A percentile compares a stretch with the other conserved stretches of the same genome.
These are phyloP conservation scores for Ibycter americanus DNA, from an alignment of 2,797 vertebrate species.

Conservation along the genomic window DNA sequence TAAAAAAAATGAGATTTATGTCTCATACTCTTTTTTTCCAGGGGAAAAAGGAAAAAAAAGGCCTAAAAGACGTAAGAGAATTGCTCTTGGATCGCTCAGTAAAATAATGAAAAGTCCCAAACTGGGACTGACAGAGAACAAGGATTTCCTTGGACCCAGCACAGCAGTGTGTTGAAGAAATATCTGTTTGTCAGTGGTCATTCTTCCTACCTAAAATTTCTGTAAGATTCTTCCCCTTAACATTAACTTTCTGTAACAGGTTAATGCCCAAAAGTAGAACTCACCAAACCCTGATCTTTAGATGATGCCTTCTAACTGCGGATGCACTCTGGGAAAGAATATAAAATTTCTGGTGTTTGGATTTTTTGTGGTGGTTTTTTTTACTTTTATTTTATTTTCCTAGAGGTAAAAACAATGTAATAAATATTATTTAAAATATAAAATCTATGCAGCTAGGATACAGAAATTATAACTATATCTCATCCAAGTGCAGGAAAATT, in stretches of 20 bases:
- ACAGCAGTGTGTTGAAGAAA: not conserved
- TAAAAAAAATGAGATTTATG: not conserved
- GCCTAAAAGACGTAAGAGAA: not conserved
- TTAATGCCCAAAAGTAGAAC: not conserved
- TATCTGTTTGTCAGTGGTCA: not conserved
- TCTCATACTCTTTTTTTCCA: not conserved
- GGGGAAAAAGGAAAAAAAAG: not conserved
- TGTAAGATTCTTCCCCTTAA: not conserved
- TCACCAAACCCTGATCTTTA: not conserved
- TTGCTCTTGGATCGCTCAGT: not conserved
- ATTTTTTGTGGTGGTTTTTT: not conserved
- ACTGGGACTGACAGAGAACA: not conserved
- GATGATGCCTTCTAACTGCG: not conserved
- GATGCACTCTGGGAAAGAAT: not conserved
- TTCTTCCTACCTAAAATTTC: not conserved
- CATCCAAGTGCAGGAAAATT: not conserved
- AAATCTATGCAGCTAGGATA: not conserved
- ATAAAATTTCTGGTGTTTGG: rapidly evolving
- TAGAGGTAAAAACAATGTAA: not conserved
- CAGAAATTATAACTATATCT: not conserved
- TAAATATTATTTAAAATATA: not conserved
- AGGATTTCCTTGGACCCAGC: not conserved
- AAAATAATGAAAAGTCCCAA: not conserved
- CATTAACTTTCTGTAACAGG: not conserved
- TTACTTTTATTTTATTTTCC: not conserved